These are phyloP conservation scores for Serilophus lunatus DNA, from an alignment of 2,113 vertebrate species.

Conservation along the genomic window DNA sequence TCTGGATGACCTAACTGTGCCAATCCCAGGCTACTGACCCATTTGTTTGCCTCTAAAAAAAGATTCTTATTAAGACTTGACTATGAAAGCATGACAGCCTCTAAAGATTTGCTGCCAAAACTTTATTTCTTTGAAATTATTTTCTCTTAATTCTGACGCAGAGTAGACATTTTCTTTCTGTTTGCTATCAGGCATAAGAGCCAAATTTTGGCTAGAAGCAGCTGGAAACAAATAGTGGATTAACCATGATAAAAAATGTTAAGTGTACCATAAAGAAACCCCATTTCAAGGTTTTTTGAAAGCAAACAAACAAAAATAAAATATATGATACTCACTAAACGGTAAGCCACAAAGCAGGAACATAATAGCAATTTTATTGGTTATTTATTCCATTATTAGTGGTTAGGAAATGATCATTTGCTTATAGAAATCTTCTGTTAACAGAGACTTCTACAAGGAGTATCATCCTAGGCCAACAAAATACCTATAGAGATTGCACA, in stretches of 20 bases:
- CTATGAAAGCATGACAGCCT: not conserved
- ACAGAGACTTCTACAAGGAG: not conserved
- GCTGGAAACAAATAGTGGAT: not conserved
- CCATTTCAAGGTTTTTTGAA: not conserved
- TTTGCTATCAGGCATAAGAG: not conserved
- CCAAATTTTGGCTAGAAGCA: not conserved
- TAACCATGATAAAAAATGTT: not conserved
- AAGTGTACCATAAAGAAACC: too few relatives aligned
- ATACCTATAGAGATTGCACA: not conserved
- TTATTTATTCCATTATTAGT: not conserved
- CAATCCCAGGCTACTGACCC: not conserved
- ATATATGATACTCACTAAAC: not conserved
- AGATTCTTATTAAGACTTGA: not conserved
- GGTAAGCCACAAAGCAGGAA: not conserved
- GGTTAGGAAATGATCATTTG: not conserved
- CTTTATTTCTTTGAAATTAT: not conserved
- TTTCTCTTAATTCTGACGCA: not conserved
- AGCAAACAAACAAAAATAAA: not conserved
- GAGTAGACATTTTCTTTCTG: not conserved
- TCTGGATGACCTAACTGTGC: not conserved
- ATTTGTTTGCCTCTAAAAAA: not conserved
- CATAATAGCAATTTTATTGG: fast-evolving
- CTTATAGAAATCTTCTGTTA: not conserved
- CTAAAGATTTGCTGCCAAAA: not conserved
- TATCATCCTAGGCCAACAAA: not conserved